Base-by-base conservation (phyloP, 2,888 invertebrate species). In the Apodemia mormo region DNA sequence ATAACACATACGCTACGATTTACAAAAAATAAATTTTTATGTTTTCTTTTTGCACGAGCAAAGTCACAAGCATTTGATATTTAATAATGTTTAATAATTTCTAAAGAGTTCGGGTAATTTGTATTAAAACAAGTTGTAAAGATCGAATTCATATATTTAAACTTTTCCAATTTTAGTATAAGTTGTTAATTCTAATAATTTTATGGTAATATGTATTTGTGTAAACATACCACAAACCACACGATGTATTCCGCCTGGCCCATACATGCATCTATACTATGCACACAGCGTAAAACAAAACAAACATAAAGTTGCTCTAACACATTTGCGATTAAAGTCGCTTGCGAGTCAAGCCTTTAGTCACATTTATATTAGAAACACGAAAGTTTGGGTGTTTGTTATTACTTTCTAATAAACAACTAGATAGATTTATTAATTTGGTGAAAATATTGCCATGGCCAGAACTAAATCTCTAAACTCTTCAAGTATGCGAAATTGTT, bases 231-330 rank as follows among this genome's bases (percentile, higher is more conserved):
- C 22, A 22, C 22, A 22, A 22, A 65, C 37, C 22, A 54, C 45
- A 69, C 68, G 61, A 69, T 65, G 68, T 65, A 65, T 69, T 76
- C 74, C 75, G 72, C 72, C 76, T 71, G 74, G 71, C 76, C 72
- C 77, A 72, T 71, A 74, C 78, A 78, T 81, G 81, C 82, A 84
- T 65, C 89, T 88, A 88, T 81, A 83, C 89, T 88, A 89, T 85
- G 86, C 89, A 89, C 87, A 90, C 86, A 87, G 87, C 89, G 80
- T 82, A 79, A 81, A 86, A 88, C 84, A 86, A 82, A 86, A 87
- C 65, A 40, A 54, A 61, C 61, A 61, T 61, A 61, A 61, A 30
- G 5, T 30, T 33, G 33, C 61, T 61, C 61, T 61, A 61, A 14
- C 61, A 61, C 61, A 61, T 30, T 61, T 33, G 61, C 61, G 33